phyloP scores from a whole-genome alignment of 2,888 invertebrate species.

The Neocrepidodera transversa region DNA sequence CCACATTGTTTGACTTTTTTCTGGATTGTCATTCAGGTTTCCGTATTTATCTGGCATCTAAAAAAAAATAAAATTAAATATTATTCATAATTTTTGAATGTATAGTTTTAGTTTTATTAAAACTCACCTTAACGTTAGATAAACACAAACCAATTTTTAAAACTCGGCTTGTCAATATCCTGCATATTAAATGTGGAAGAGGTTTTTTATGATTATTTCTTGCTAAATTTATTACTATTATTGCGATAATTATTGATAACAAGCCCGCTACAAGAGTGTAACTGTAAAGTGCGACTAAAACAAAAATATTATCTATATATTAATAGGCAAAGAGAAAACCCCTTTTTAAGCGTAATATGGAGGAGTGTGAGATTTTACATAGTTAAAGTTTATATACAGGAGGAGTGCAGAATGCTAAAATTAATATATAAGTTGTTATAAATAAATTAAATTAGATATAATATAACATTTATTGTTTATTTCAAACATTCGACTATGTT shows the following conservation, averaged over 20 bases:
- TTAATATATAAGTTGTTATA: too few species aligned
- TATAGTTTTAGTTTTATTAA: too few species aligned
- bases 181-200: constrained; percentile 49
- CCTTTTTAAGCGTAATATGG: too few species aligned
- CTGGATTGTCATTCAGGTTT: constrained; percentile 43
- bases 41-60: constrained; percentile 52
- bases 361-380: too few species aligned
- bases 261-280: constrained; percentile 49
- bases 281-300: constrained; percentile 53
- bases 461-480: too few species aligned
- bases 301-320: constrained; percentile 6
- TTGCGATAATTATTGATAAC: constrained; percentile 49
- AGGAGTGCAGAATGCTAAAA: too few species aligned
- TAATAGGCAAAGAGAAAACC: too few species aligned
- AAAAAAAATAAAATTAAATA: too few species aligned
- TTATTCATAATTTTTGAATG: too few species aligned
- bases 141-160: constrained; percentile 50
- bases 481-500: too few species aligned
- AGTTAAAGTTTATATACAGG: too few species aligned
- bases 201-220: constrained; percentile 47
- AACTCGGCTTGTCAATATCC: constrained; percentile 46
- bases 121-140: constrained; percentile 51
- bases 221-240: constrained; percentile 53
- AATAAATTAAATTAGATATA: too few species aligned
- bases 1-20: constrained; percentile 52